phyloP scores from a whole-genome alignment of 2,888 invertebrate genomes.

The Nephrocerus scutellatus region DNA sequence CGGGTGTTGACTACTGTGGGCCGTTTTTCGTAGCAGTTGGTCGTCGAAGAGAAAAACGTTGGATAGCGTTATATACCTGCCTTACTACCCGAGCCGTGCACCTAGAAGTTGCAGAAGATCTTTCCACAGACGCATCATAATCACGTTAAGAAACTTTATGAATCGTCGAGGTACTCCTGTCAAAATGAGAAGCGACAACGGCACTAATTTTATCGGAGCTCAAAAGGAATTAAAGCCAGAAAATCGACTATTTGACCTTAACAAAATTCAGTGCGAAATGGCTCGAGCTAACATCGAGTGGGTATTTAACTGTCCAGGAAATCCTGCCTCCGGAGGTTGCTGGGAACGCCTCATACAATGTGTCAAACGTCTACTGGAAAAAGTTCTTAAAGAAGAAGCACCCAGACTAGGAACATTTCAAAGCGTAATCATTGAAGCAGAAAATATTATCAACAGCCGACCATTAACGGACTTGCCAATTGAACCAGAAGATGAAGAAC shows the following conservation, averaged over 20 bases:
- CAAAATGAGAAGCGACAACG: slow-evolving; percentile 13
- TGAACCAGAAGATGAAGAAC: slow-evolving; percentile 11
- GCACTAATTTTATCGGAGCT: slow-evolving; percentile 19
- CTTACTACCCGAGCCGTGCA: slow-evolving; percentile 14
- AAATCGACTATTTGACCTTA: neutral
- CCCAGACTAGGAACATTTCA: slow-evolving; percentile 9
- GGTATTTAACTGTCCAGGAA: slow-evolving; percentile 14
- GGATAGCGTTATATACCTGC: slow-evolving; percentile 16
- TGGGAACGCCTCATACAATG: slow-evolving; percentile 19
- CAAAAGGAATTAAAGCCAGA: slow-evolving; percentile 3
- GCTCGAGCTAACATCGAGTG: slow-evolving; percentile 10
- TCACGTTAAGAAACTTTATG: neutral
- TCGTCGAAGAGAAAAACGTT: slow-evolving; percentile 8
- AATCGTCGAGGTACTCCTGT: slow-evolving; percentile 13
- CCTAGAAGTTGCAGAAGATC: slow-evolving; percentile 6
- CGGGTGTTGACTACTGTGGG: slow-evolving; percentile 19
- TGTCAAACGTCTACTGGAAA: slow-evolving; percentile 11
- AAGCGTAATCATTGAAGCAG: slow-evolving; percentile 13
- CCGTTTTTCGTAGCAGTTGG: slow-evolving; percentile 16
- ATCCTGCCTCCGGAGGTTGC: slow-evolving; percentile 13
- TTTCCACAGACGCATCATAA: slow-evolving; percentile 5
- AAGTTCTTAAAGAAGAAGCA: slow-evolving; percentile 9
- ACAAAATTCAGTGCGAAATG: neutral
- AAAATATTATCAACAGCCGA: slow-evolving; percentile 17
- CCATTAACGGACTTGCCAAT: slow-evolving; percentile 16